A percentile compares a stretch with the other conserved stretches of the same genome.
phyloP scores from a whole-genome alignment of 1,140 invertebrate species.

The Homalodisca vitripennis region DNA sequence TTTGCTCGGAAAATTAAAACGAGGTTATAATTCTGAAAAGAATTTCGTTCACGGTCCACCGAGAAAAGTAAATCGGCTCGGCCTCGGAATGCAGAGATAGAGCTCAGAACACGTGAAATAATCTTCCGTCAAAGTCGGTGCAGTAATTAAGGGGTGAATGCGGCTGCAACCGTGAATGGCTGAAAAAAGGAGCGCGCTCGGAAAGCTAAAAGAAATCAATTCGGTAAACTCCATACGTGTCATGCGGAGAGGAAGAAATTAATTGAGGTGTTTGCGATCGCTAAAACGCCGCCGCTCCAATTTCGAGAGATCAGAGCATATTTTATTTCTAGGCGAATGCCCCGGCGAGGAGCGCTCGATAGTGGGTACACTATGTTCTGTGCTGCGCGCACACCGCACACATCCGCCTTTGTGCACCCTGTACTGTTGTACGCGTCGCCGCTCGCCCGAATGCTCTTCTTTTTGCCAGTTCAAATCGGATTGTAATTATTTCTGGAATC shows the following conservation, averaged over 20 bases:
- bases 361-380: constrained; percentile 6
- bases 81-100: too few relatives aligned
- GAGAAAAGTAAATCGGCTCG: constrained; percentile 12
- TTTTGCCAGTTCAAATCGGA: constrained; percentile 11
- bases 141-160: constrained; percentile 17
- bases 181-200: constrained; percentile 22
- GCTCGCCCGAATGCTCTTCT: constrained; percentile 17
- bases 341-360: background rate
- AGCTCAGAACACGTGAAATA: constrained; percentile 4
- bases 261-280: constrained; percentile 33
- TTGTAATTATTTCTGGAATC: constrained; percentile 23
- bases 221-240: constrained; percentile 33
- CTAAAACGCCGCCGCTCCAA: background rate
- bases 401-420: background rate
- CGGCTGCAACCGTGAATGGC: constrained; percentile 6
- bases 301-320: background rate
- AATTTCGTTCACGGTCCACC: constrained; percentile 1
- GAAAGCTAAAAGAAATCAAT: constrained; percentile 34
- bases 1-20: constrained; percentile 8
- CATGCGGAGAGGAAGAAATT: constrained; percentile 34
- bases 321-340: constrained; percentile 13
- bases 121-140: background rate
- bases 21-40: constrained; percentile 2
- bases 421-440: background rate
- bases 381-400: background rate